These are phyloP conservation scores for Microchirus variegatus DNA, from an alignment of 2,797 vertebrate genomes.

Conservation along the genomic window DNA sequence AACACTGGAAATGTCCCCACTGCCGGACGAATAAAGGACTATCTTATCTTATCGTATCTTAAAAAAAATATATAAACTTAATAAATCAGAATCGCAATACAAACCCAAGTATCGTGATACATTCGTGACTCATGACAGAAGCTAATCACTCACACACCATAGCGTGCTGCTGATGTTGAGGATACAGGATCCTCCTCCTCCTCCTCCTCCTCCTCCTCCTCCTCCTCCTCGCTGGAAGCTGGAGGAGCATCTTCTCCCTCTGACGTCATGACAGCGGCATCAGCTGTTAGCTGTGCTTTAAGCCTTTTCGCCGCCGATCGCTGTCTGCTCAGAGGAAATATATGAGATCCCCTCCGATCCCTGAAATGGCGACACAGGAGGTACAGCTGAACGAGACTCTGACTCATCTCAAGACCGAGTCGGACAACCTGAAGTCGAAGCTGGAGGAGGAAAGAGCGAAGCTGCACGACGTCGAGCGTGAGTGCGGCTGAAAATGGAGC, in stretches of 20 bases:
- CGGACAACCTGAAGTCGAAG: conserved; percentile 93
- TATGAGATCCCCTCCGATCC: conserved; percentile 77
- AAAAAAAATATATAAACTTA: too few species aligned
- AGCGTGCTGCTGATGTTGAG: background rate
- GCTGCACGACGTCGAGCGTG: conserved; percentile 98
- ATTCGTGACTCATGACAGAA: too few species aligned
- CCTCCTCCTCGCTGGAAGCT: conserved; percentile 46
- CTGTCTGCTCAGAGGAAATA: conserved; percentile 72
- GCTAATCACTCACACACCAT: too few species aligned
- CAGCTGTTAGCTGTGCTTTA: conserved; percentile 79
- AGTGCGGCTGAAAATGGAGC: conserved; percentile 82
- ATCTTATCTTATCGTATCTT: too few species aligned
- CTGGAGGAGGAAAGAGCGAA: conserved; percentile 98
- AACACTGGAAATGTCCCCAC: too few species aligned
- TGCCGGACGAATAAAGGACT: too few species aligned
- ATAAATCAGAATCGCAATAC: too few species aligned
- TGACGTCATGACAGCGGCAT: conserved; percentile 86
- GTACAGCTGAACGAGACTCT: conserved; percentile 91
- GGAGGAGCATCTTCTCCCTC: conserved; percentile 72
- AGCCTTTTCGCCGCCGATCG: conserved; percentile 71
- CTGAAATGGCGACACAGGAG: conserved; percentile 97
- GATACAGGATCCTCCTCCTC: conserved; percentile 48
- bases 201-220: conserved; percentile 32
- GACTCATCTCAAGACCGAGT: conserved; percentile 91
- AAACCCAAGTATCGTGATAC: too few species aligned